Base-by-base conservation (phyloP, 2,797 vertebrate species). In the Rhinophrynus dorsalis region DNA sequence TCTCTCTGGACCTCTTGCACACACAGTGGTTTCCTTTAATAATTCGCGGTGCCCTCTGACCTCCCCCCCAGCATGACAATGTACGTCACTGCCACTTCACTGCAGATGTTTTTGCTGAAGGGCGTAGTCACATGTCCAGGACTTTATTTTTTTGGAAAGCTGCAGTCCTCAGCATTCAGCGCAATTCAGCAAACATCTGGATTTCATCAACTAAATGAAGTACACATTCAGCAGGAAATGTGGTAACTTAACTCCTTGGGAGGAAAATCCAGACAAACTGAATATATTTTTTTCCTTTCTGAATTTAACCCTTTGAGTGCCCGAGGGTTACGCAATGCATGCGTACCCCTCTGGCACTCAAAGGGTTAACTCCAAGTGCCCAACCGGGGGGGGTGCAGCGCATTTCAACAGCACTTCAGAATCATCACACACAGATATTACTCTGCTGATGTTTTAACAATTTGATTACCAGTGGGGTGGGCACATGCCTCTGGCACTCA, bases 161-260 rank as follows among this genome's bases (percentile, higher is more conserved):
- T 37, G 23, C 54, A 47, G 20, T 13, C 17, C 26, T 24, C 47
- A 23, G 50, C 51, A 12, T 26, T 24, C 47, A 23, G 50, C 51
- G 15, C 15, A 58, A 40, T 58, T 58, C 32, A 6, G 9, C 44
- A 20, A 56, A 23, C 68, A 72, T 72, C 61, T 72, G 61, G 54
- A 32, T 26, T 21, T 51, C 33, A 52, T 72, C 54, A 50, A 7
- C 44, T 32, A 44, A 52, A 52, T 32, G 20, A 48, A 26, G 27
- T 27, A 11, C 8, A 33, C 8, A 33, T 35, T 52, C 51, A 48
- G 47, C n/a, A 20, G 30, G 24, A 68, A 48, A 32, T 37, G 10
- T n/a, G 29, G 30, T 33, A 29, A 47, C 38, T 23, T 3, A 23
- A 35, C 18, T 45, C 10, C 38, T 21, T 26, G 29, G 2, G 12